Evolutionary conservation across 2,888 invertebrate genomes (phyloP), one percentile per base, ranked within the genome.

Genomic region (Lycia hirtaria): DNA sequence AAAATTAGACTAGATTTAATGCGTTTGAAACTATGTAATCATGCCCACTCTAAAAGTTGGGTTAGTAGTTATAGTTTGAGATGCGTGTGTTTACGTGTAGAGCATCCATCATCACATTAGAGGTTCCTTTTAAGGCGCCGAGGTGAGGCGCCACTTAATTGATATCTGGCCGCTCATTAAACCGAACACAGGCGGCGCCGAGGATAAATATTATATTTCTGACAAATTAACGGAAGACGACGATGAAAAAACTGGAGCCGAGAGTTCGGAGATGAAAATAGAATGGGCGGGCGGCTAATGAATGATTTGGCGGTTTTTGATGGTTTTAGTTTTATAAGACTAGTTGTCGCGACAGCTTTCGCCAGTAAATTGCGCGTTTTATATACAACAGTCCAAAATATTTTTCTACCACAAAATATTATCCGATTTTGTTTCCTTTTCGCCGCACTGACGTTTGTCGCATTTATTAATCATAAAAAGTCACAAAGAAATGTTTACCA

Each of bases 171-270:
- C 65, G 68, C 79, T 86, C 83, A 85, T 88, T 88, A 87, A 81
- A 83, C 77, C 80, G 81, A 83, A 82, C 62, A 33, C 35, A 53
- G 57, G 48, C 57, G 60, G 32, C 32, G 65, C 73, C 77, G 76
- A 78, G 78, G 73, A 84, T 87, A 85, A 89, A 91, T 88, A 90
- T 88, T 87, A 81, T 83, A 82, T 85, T 87, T 80, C 85, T 81
- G 82, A 85, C 84, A 87, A 87, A 88, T 87, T 86, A 84, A 84
- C 82, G 82, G 80, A 81, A 82, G 80, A 77, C 69, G 57, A 70
- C 38, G 75, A 72, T 64, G 80, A 83, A 81, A 80, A 77, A 64
- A 62, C 41, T 56, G 45, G 53, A 50, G 50, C 33, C 56, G 33
- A 15, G 28, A 28, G 47, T 37, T 12, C 14, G 15, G 43, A 37